phyloP scores from a whole-genome alignment of 2,888 invertebrate genomes.

The Endotricha flammealis region DNA sequence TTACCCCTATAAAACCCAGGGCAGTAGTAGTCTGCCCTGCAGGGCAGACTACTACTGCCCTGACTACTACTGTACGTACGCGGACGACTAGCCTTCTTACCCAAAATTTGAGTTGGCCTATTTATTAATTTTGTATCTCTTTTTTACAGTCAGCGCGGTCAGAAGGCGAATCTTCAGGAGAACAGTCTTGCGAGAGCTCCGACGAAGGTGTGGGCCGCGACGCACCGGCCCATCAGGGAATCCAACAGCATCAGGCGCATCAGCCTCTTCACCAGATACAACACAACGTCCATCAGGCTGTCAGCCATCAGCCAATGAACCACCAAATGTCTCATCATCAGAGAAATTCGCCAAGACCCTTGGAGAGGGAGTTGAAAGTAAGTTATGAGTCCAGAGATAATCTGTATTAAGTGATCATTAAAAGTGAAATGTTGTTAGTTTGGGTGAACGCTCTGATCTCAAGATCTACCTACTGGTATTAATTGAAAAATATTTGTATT shows the following conservation, averaged over 20 bases:
- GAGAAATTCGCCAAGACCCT: conserved; percentile 60
- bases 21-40: no score
- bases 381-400: no score
- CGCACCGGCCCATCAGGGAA: conserved; percentile 39
- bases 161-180: conserved; percentile 68
- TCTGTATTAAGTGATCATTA: no score
- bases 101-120: no score
- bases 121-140: conserved; percentile 15
- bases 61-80: no score
- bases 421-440: no score
- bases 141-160: conserved; percentile 63
- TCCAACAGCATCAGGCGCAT: conserved; percentile 32
- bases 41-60: no score
- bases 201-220: conserved; percentile 72
- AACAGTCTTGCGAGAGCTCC: conserved; percentile 70
- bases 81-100: no score
- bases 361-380: conserved; percentile 62
- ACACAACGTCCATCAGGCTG: conserved; percentile 46
- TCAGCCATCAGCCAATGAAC: conserved; percentile 35
- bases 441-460: no score
- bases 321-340: conserved; percentile 51
- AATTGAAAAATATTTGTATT: no score
- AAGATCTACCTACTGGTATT: no score
- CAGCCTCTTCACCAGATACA: conserved; percentile 30
- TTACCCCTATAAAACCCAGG: no score